Evolutionary conservation across 2,888 invertebrate genomes (phyloP), one percentile per base, ranked within the genome.

Genomic region (Synanthedon tipuliformis): DNA sequence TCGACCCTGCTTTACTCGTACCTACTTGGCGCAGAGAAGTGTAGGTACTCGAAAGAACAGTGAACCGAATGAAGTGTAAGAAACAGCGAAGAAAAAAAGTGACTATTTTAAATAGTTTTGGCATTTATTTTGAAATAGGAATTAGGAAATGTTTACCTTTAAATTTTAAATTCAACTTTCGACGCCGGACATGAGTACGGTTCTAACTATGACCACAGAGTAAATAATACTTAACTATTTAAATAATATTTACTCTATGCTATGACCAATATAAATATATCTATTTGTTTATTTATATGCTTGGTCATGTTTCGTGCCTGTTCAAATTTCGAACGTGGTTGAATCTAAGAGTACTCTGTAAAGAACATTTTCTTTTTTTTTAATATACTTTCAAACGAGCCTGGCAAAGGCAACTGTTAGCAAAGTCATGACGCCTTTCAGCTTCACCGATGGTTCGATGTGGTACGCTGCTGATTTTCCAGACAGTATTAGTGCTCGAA

Each of bases 401-500:
- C 81, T 71, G 10, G 82, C 80, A n/a, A 86, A 75, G 1, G 80
- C 84, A 0, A 83, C 74, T 2, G 80, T 81, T 11, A 86, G 66
- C 3, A 86, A 57, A 0, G 81, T 78, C 52, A 85, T 77, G 8
- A 82, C 78, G 1, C 79, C 73, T 49, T 78, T 78, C 4, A 84
- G 61, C 40, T 73, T 66, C 2, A 72, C 50, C 8, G 81, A 72
- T 3, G 79, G 78, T 2, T 66, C 67, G 27, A 68, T 58, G 57
- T 80, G 70, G 0, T 74, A 68, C 27, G 89, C 76, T 51, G 88
- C 79, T 50, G 89, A 89, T 73, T 90, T 90, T 10, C 90, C 90
- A 1, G 90, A 84, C 18, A 90, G 78, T 62, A 90, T 90, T 61
- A 90, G 88, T 12, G 89, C 90, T 1, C 90, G 81, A 52, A 90